These are phyloP conservation scores for Nemapogon koenigi DNA, from an alignment of 2,888 invertebrate genomes.

Conservation along the genomic window DNA sequence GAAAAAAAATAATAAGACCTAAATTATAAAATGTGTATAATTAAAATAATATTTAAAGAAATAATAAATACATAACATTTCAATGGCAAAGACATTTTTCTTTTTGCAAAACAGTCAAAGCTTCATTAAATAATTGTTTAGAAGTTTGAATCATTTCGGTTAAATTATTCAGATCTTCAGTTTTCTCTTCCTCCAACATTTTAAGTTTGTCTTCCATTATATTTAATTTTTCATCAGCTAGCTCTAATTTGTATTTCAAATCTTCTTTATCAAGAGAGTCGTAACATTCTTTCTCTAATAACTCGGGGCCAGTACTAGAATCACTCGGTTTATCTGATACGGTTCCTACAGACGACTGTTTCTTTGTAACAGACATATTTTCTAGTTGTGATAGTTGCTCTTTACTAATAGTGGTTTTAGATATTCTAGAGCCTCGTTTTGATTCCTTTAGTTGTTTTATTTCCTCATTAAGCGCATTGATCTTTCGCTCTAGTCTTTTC, in stretches of 20 bases:
- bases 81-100: conserved; percentile 47
- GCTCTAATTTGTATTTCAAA: conserved; percentile 56
- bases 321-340: conserved; percentile 34
- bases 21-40: no score
- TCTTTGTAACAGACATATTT: conserved; percentile 25
- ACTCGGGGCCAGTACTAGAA: conserved; percentile 26
- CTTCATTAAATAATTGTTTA: conserved; percentile 62
- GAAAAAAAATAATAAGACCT: no score
- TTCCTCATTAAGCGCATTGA: conserved; percentile 32
- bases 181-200: conserved; percentile 69
- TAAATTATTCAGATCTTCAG: conserved; percentile 59
- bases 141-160: conserved; percentile 65
- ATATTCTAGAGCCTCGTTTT: conserved; percentile 30
- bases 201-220: conserved; percentile 68
- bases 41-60: no score
- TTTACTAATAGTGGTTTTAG: conserved; percentile 29
- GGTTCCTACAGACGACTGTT: conserved; percentile 29
- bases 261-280: conserved; percentile 45
- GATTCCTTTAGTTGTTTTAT: conserved; percentile 28
- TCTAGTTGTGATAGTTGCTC: conserved; percentile 22
- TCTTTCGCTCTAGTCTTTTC: conserved; percentile 35
- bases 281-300: conserved; percentile 25
- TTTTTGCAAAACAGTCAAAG: conserved; percentile 45
- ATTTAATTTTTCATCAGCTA: conserved; percentile 71
- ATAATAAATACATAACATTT: no score